Percentiles rank a stretch among this genome's conserved stretches.
These are phyloP conservation scores for Arizona elegans DNA, from an alignment of 2,113 vertebrate species.

Conservation along the genomic window DNA sequence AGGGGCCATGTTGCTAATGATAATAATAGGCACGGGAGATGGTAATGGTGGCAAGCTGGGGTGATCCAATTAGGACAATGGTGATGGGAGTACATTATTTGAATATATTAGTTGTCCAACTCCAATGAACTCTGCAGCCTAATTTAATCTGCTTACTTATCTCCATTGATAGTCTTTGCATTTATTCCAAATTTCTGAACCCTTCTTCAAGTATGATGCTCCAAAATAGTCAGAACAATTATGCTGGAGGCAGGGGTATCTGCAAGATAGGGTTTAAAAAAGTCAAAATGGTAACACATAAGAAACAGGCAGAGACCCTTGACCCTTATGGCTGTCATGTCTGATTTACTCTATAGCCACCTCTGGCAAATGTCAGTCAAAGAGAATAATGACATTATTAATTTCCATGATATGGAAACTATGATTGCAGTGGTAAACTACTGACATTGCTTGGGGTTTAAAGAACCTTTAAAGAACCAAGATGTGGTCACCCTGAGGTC, in stretches of 20 bases:
- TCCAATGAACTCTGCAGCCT: neutral
- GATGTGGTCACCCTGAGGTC: constrained; percentile 70
- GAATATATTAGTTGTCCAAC: neutral
- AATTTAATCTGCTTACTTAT: neutral
- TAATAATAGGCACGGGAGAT: too few species aligned
- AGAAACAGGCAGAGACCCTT: too few species aligned
- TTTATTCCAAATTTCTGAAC: neutral
- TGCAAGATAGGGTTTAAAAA: too few species aligned
- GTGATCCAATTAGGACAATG: too few species aligned
- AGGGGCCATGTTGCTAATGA: too few species aligned
- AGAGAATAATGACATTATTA: neutral
- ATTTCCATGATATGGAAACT: neutral
- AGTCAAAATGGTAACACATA: too few species aligned
- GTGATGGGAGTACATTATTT: neutral
- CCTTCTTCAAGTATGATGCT: neutral
- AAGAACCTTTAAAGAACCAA: constrained; percentile 67
- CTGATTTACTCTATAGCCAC: neutral
- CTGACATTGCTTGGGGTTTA: too few species aligned
- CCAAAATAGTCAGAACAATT: too few species aligned
- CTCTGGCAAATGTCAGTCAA: neutral
- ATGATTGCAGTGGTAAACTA: neutral
- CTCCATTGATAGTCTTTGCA: neutral
- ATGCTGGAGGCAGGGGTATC: too few species aligned
- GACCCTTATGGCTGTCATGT: too few species aligned
- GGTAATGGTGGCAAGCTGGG: too few species aligned